These are phyloP conservation scores for Thereuonema tuberculata DNA, from an alignment of 1,140 invertebrate species.

Conservation along the genomic window DNA sequence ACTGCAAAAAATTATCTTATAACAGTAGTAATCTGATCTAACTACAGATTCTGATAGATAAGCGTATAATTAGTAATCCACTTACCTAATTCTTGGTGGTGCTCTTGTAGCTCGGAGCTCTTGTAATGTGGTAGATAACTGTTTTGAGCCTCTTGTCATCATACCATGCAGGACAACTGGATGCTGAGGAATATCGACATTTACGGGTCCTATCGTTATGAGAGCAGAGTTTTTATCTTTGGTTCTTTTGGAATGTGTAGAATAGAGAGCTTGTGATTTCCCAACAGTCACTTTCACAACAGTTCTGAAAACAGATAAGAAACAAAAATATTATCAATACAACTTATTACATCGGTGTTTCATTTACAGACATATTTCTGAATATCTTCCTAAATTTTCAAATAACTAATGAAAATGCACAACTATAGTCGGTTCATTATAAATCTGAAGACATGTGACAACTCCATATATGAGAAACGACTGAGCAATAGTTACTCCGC, in stretches of 20 bases:
- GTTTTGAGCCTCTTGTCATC: conserved; percentile 87
- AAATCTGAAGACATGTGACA: too few relatives aligned
- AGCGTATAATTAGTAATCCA: too few relatives aligned
- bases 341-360: not conserved
- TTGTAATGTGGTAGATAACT: conserved; percentile 79
- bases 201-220: conserved; percentile 70
- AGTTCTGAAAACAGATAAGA: conserved; percentile 42
- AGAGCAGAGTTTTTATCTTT: conserved; percentile 79
- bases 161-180: conserved; percentile 91
- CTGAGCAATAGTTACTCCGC: too few relatives aligned
- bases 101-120: conserved; percentile 26
- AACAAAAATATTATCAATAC: not conserved
- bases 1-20: too few relatives aligned
- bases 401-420: too few relatives aligned
- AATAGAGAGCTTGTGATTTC: conserved; percentile 82
- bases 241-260: conserved; percentile 55
- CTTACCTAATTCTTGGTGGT: conserved; percentile 13
- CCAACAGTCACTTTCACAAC: conserved; percentile 85
- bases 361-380: too few relatives aligned
- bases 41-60: too few relatives aligned
- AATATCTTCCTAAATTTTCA: too few relatives aligned
- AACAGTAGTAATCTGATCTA: too few relatives aligned
- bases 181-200: conserved; percentile 91
- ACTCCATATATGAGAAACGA: too few relatives aligned
- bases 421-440: too few relatives aligned